Conservation (phyloP, 92 coral and sea anemone genomes). For the Chrysogorgia sp. region DNA sequence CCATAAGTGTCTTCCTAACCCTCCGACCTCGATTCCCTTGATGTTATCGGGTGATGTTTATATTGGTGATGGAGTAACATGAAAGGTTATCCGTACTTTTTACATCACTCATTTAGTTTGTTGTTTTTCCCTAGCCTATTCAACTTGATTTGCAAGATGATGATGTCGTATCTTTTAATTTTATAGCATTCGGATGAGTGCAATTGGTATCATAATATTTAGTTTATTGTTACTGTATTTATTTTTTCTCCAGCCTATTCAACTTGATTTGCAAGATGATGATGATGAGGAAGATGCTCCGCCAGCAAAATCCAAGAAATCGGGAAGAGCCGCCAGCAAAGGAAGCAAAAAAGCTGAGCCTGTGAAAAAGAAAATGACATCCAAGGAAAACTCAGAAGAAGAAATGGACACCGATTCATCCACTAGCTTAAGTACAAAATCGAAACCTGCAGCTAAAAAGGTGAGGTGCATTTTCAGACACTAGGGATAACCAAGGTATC, state of each 20-base stretch:
- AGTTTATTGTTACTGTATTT: no score
- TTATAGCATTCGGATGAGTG: no score
- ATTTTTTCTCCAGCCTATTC: not conserved
- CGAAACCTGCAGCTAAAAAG: conserved; percentile 35
- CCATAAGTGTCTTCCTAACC: no score
- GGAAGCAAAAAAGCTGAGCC: conserved; percentile 41
- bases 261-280: conserved; percentile 11
- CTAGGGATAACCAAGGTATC: not conserved
- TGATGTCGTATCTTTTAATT: no score
- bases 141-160: conserved; percentile 21
- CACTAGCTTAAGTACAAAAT: not conserved
- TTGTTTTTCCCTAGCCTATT: not conserved
- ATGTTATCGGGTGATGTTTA: no score
- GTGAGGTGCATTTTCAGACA: not conserved
- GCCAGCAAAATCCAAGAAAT: conserved; percentile 7
- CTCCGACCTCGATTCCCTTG: no score
- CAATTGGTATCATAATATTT: no score
- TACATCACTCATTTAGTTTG: no score
- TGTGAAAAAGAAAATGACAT: conserved; percentile 3
- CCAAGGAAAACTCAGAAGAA: conserved; percentile 1
- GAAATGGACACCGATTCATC: conserved; percentile 24
- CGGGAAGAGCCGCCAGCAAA: conserved; percentile 28
- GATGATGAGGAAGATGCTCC: conserved; percentile 28
- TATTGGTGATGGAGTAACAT: no score
- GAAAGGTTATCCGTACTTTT: no score